Base-by-base conservation (phyloP, 37 sponge, comb jelly and placozoan species). In the Crambe crambe region DNA sequence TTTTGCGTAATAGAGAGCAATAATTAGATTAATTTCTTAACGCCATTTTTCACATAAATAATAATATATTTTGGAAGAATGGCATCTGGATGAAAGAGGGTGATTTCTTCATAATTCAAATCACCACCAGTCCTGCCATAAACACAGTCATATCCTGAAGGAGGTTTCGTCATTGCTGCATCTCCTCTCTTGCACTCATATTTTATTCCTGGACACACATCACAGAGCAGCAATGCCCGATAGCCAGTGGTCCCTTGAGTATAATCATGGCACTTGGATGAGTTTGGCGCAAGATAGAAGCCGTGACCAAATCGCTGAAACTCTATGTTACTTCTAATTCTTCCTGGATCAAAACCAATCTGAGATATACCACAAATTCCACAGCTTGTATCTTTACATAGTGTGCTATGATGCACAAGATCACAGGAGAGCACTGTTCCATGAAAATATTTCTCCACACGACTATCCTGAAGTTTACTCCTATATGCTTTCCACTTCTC, bases 241-340 rank as follows among this genome's bases (percentile, higher is more conserved):
- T 89, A 78, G 9, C 38, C 59, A 35, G 40, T 34, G 37, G 36
- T 10, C 2, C 94, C 94, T 56, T 76, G 77, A 23, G 94, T 94
- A 74, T 94, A 94, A 51, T 89, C 88, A 40, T 94, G 94, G 29
- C 88, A 89, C 39, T 89, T 89, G 43, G 90, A 89, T 22, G 90
- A 86, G 59, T 94, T 87, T 29, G 87, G 87, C 35, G 94, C 87
- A 22, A 94, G 65, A 70, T 94, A 94, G 44, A 94, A 89, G 26
- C 87, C 90, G 29, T 58, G 40, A 47, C 94, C 94, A 80, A 89
- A 89, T 18, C 90, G 80, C 21, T 76, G 74, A 40, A 87, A 89
- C 1, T 32, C 37, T 25, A n/a, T 54, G 0, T 47, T 73, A 6
- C 85, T 76, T 21, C 84, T 73, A 15, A 87, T 83, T 0, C 26